Evolutionary conservation across 2,888 invertebrate genomes (phyloP).

Genomic region (Tiliacea citrago): DNA sequence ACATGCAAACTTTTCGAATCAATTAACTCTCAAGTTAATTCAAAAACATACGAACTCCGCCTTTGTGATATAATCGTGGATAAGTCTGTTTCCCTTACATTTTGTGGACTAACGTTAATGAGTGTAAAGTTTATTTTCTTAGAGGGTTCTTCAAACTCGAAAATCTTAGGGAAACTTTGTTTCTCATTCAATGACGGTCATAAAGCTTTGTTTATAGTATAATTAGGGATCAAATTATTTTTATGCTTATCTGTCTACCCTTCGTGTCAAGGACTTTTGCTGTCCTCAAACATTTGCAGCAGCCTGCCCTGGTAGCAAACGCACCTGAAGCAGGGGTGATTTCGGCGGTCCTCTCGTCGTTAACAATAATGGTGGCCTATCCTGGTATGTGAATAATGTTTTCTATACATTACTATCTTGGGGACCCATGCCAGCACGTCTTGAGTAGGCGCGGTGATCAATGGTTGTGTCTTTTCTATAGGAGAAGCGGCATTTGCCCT

Average conservation of each 20-base stretch:
- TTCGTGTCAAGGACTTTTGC: too few relatives aligned
- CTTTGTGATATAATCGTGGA: constrained; percentile 54
- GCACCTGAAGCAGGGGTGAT: too few relatives aligned
- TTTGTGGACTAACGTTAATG: constrained; percentile 61
- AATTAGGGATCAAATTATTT: constrained; percentile 47
- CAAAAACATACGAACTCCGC: constrained; percentile 53
- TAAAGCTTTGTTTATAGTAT: constrained; percentile 62
- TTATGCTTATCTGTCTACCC: background rate
- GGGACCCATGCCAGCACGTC: background rate
- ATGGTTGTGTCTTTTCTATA: too few relatives aligned
- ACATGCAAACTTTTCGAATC: constrained; percentile 59
- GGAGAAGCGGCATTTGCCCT: too few relatives aligned
- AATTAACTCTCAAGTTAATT: constrained; percentile 52
- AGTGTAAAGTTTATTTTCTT: constrained; percentile 58
- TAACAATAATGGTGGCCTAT: too few relatives aligned
- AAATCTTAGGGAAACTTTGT: constrained; percentile 61
- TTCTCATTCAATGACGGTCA: constrained; percentile 64
- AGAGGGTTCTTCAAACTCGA: constrained; percentile 55
- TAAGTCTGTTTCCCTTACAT: constrained; percentile 54
- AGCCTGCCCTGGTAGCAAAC: too few relatives aligned
- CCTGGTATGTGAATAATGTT: too few relatives aligned
- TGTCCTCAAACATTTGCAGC: too few relatives aligned
- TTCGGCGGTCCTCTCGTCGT: too few relatives aligned
- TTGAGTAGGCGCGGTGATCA: background rate
- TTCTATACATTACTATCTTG: background rate